Base-by-base conservation (phyloP, 1,140 invertebrate genomes). In the Potamilus streckersoni region DNA sequence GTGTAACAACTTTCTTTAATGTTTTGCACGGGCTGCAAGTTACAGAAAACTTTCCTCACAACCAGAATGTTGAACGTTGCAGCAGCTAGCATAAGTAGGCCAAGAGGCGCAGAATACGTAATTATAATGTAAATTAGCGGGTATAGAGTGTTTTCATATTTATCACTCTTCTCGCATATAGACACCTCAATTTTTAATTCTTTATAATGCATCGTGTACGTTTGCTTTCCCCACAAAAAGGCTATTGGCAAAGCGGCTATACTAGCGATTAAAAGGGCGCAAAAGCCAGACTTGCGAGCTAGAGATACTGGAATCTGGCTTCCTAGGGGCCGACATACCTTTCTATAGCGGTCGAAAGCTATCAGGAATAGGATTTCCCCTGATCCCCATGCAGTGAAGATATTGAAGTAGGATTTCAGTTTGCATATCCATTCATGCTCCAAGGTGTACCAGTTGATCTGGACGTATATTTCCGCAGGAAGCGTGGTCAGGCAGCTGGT, bases 391-490 rank as follows among this genome's bases (percentile, higher is more conserved):
- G 80, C 78, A 15, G 80, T 80, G 62, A 83, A 83, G 19, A 76
- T 71, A 62, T 81, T 82, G 8, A 82, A 73, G 55, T 74, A 79
- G n/a, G 80, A 70, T 27, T 82, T 66, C 12, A 78, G 31, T 69
- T 84, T 81, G 62, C 83, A 84, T 31, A 80, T 65, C 63, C 70
- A 64, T 12, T 71, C 38, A 13, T 55, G 31, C 15, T 73, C 75
- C 68, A 83, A 83, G 0, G 79, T 76, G 75, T 80, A 84, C 78
- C 82, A 83, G 69, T 72, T 69, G 12, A 74, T 38, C 55, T 83
- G 79, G 68, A 81, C 80, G 8, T 79, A 69, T 15, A 83, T 81
- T 70, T 84, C 83, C 38, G 79, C 74, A 16, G 83, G 83, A 49
- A 84, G 82, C 56, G 78, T 67, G 5, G 82, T 64, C 16, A 63